These are phyloP conservation scores for Dasysyrphus tricinctus DNA, from an alignment of 2,888 invertebrate genomes.

Conservation along the genomic window DNA sequence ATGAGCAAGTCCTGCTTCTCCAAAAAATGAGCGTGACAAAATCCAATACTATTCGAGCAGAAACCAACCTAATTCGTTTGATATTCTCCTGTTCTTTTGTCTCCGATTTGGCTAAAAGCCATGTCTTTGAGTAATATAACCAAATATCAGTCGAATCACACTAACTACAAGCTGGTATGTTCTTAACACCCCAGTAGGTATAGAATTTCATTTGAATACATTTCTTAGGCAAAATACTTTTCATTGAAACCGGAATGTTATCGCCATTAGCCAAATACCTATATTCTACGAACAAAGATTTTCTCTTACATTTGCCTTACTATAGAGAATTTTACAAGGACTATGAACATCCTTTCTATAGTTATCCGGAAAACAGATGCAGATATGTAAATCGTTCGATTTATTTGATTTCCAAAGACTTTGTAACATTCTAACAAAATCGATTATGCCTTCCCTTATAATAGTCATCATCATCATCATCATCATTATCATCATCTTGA, in stretches of 20 bases:
- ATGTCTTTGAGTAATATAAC: conserved; percentile 20
- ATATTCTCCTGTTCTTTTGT: neutral
- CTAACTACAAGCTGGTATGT: conserved; percentile 13
- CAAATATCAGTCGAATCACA: conserved; percentile 38
- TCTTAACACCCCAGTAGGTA: conserved; percentile 1
- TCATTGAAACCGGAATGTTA: conserved; percentile 44
- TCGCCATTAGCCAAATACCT: conserved; percentile 24
- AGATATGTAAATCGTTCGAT: conserved; percentile 9
- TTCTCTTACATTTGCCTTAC: neutral
- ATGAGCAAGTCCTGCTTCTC: neutral
- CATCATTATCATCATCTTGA: conserved; percentile 28
- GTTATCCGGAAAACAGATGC: neutral
- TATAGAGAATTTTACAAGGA: conserved; percentile 7
- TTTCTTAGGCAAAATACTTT: conserved; percentile 37
- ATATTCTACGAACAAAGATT: conserved; percentile 10
- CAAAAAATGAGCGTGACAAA: neutral
- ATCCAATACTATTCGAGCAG: neutral
- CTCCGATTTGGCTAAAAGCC: neutral
- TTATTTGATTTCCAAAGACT: conserved; percentile 49
- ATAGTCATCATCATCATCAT: conserved; percentile 39
- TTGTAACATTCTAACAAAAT: conserved; percentile 40
- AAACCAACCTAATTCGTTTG: neutral
- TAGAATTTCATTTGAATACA: conserved; percentile 36
- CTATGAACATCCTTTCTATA: neutral
- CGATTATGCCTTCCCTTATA: conserved; percentile 40